phyloP scores from a whole-genome alignment of 2,797 vertebrate species.

The Yasuhikotakia modesta region DNA sequence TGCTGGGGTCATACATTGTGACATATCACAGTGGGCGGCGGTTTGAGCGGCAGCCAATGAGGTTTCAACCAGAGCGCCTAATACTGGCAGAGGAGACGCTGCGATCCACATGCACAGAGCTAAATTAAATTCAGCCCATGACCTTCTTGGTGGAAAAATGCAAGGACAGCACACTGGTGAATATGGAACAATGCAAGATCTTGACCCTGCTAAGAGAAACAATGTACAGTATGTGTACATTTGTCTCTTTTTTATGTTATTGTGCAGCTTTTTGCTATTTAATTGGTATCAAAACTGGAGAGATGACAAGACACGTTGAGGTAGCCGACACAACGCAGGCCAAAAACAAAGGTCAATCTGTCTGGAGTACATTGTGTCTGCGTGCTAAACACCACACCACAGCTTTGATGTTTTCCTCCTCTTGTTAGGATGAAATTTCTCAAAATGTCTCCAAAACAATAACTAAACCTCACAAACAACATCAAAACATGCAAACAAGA shows the following conservation, averaged over 20 bases:
- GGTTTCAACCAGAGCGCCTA: constrained; percentile 7
- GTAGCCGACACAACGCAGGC: background rate
- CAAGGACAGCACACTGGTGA: background rate
- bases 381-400: background rate
- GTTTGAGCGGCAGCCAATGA: constrained; percentile 20
- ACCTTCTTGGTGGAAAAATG: constrained; percentile 1
- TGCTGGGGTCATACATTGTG: constrained; percentile 21
- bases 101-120: constrained; percentile 1
- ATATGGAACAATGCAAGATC: background rate
- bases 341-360: background rate
- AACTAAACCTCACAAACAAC: too few relatives aligned
- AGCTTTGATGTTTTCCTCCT: background rate
- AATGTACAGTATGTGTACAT: background rate
- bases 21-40: constrained; percentile 28
- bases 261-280: background rate
- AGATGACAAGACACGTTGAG: background rate
- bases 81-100: constrained; percentile 16
- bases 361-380: background rate
- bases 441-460: too few relatives aligned
- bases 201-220: background rate
- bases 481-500: background rate
- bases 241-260: background rate
- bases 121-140: constrained; percentile 23
- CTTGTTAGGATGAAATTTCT: background rate
- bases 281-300: background rate